Evolutionary conservation across 2,797 vertebrate species (phyloP).

Genomic region (Eidolon dupreanum): DNA sequence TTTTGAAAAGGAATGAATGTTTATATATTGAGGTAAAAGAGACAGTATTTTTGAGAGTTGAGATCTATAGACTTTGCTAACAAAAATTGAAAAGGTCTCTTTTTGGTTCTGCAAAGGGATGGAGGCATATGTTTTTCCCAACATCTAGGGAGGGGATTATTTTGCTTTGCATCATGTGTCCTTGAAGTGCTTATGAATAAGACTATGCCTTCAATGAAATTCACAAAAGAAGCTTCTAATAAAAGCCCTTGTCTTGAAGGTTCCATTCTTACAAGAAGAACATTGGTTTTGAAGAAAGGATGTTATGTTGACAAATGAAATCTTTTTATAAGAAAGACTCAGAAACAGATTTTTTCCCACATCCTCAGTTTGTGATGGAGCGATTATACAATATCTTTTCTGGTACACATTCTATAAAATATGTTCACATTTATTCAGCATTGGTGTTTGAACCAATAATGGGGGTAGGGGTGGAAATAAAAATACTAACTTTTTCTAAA

Average conservation of each 20-base stretch:
- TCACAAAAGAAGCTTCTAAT: not conserved
- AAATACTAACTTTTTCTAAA: conserved; percentile 3
- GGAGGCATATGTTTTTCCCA: not conserved
- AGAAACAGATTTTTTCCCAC: not conserved
- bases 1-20: not conserved
- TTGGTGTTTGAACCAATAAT: conserved; percentile 1
- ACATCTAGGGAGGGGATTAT: not conserved
- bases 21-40: not conserved
- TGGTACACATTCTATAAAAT: not conserved
- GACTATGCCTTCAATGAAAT: not conserved
- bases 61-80: not conserved
- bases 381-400: not conserved
- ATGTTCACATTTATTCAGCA: not conserved
- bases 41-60: not conserved
- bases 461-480: not conserved
- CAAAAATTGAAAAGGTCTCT: not conserved
- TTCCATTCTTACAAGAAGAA: not conserved
- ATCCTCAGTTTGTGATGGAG: not conserved
- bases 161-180: not conserved
- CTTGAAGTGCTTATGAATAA: not conserved
- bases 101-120: not conserved
- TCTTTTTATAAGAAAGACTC: not conserved
- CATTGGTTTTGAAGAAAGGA: conserved; percentile 9
- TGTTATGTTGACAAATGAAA: not conserved
- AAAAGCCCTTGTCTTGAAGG: not conserved